Base-by-base conservation (phyloP, 2,113 vertebrate species). In the Sinocyclocheilus anophthalmus region DNA sequence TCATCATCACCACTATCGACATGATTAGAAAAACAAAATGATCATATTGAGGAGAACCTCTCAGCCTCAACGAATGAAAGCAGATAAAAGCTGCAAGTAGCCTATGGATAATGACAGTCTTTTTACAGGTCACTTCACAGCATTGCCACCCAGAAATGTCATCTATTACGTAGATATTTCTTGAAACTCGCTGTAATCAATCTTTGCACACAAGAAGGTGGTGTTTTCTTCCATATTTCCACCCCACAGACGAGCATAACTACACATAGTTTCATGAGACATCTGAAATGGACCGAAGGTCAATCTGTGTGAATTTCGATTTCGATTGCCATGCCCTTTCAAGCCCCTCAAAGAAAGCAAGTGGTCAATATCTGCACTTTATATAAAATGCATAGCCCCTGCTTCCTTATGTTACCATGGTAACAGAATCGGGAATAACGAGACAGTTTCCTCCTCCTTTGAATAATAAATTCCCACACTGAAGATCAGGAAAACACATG, bases 321-420 rank as follows among this genome's bases (percentile, higher is more conserved):
- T 55, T 55, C 20, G 9, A 55, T 78, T 22, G 16, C 26, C 8
- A 37, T 80, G 30, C 55, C 22, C 77, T 61, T 80, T 80, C 77
- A 61, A 80, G 77, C 11, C 77, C 20, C 10, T 61, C 53, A 61
- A 79, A 61, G 55, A 37, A 10, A 55, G 48, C 50, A 78, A 22
- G 4, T 20, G 14, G 50, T 37, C 50, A 37, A 10, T 50, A 50
- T 77, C 9, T 5, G 26, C 76, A 77, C 76, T 24, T 80, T 42
- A 61, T 61, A 63, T 63, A 37, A 80, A 22, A 80, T 61, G 55
- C 55, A 80, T 61, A 63, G 22, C 77, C 57, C 33, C 55, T 80
- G 77, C 30, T 24, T 80, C 55, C 55, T 61, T n/a, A 61, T 14
- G 77, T 80, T 63, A 39, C 77, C 55, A 80, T 61, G 77, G 77